A percentile compares a stretch with the other conserved stretches of the same genome.
phyloP scores from a whole-genome alignment of 2,113 vertebrate species.

The Chroicocephalus ridibundus region DNA sequence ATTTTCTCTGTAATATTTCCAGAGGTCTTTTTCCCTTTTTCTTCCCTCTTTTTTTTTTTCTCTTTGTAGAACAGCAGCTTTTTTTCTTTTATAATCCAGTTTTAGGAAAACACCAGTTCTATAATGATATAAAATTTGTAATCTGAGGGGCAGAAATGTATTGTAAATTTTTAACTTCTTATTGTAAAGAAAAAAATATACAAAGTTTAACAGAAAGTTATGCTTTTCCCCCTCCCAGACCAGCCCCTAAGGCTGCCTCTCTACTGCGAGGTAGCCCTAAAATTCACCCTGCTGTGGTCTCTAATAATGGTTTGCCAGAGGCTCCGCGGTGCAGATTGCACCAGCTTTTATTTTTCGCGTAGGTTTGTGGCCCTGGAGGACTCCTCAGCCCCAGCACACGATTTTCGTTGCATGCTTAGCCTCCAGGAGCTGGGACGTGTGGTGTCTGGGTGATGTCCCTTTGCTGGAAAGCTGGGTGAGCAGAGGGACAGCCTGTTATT shows the following conservation, averaged over 20 bases:
- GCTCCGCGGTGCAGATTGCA: background rate
- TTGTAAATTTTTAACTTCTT: constrained; percentile 67
- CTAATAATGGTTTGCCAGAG: background rate
- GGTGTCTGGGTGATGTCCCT: background rate
- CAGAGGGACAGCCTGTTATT: background rate
- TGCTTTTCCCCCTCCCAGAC: constrained; percentile 26
- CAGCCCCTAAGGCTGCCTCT: background rate
- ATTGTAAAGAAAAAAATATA: constrained; percentile 70
- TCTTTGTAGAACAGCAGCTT: background rate
- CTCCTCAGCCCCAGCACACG: background rate
- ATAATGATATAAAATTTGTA: constrained; percentile 47
- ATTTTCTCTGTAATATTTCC: constrained; percentile 2
- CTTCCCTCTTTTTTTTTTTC: background rate
- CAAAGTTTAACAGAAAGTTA: constrained; percentile 64
- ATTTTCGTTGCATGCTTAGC: background rate
- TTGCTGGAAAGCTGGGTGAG: background rate
- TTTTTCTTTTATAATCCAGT: constrained; percentile 13
- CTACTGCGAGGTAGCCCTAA: background rate
- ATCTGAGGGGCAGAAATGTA: constrained; percentile 52
- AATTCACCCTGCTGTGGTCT: background rate
- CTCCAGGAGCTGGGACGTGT: background rate
- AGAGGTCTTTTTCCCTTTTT: background rate
- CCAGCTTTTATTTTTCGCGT: background rate
- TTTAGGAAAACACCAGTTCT: constrained; percentile 50
- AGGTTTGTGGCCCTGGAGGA: background rate